These are phyloP conservation scores for Catharus minimus DNA, from an alignment of 2,113 vertebrate species.

Conservation along the genomic window DNA sequence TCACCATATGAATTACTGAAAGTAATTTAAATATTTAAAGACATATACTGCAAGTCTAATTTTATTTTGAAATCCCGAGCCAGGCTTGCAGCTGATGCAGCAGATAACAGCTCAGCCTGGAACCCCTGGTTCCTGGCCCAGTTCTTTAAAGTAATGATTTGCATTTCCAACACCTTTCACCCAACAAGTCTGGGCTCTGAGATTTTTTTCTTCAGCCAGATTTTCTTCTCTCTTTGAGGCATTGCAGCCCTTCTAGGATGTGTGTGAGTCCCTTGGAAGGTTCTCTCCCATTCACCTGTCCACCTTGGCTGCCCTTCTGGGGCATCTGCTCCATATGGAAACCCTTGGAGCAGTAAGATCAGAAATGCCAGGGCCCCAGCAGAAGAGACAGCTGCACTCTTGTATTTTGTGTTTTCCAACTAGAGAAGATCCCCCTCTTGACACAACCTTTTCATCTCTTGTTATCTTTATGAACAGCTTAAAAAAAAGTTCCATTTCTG, in stretches of 20 bases:
- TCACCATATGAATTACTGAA: conserved; percentile 60
- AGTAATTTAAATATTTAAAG: conserved; percentile 67
- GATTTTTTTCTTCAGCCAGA: not conserved
- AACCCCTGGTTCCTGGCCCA: conserved; percentile 6
- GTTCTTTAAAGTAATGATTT: conserved; percentile 1
- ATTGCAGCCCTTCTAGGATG: not conserved
- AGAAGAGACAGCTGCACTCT: not conserved
- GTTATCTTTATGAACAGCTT: not conserved
- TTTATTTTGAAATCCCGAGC: conserved; percentile 30
- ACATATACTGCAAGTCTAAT: conserved; percentile 31
- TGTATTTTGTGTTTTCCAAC: not conserved
- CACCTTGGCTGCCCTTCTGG: not conserved
- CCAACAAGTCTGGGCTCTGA: not conserved
- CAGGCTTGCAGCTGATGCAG: conserved; percentile 18
- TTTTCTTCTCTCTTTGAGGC: not conserved
- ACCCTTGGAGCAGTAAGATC: not conserved
- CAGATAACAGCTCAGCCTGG: conserved; percentile 18
- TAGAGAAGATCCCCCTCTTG: not conserved
- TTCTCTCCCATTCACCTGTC: not conserved
- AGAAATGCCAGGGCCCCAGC: not conserved
- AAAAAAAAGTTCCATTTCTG: not conserved
- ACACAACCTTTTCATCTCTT: conserved; percentile 24
- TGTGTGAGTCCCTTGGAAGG: not conserved
- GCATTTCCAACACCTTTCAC: conserved; percentile 32
- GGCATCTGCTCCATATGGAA: not conserved